Base-by-base conservation (phyloP, 1,140 invertebrate genomes). In the Zeugodacus cucurbitae region DNA sequence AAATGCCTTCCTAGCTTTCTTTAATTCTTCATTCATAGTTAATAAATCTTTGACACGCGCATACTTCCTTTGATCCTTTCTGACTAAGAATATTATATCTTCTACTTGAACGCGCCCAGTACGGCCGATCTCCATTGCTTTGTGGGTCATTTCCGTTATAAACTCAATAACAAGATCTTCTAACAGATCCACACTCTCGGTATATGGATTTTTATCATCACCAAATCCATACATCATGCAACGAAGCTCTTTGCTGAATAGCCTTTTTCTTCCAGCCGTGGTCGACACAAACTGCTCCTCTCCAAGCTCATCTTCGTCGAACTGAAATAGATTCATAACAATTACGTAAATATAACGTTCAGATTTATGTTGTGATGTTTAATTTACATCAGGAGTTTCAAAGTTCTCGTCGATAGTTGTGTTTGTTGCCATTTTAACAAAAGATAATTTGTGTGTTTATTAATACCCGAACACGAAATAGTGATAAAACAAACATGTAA, bases 211-310 rank as follows among this genome's bases (percentile, higher is more conserved):
- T 93, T 98, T 97, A 94, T 99, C 98, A 94, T 99, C 99, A n/a
- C 99, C 99, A 95, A 99, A 99, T 0, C 99, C 99, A 94, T 99
- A 99, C 98, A 99, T 99, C 99, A 99, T 99, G 91, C 98, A 99
- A 58, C 98, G 95, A 64, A 99, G 94, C 94, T 98, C 97, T 93
- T 98, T 98, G 57, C 97, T 98, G 90, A 98, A 98, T 1, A 98
- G 92, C 85, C 97, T 94, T 94, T 98, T 98, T 34, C 97, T 94
- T 26, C 97, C 97, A 82, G 96, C 95, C 22, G 96, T 94, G 58
- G 96, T 96, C 26, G 95, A 94, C 22, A 95, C 95, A 29, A 96
- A 94, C 67, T 95, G 94, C 74, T 95, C 94, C 90, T 96, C 96
- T 3, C 94, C 94, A 59, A 94, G 95, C 89, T 96, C 96, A 91